Evolutionary conservation across 2,797 vertebrate species (phyloP), one percentile per base, ranked within the genome.

Genomic region (Silurus lanzhouensis): DNA sequence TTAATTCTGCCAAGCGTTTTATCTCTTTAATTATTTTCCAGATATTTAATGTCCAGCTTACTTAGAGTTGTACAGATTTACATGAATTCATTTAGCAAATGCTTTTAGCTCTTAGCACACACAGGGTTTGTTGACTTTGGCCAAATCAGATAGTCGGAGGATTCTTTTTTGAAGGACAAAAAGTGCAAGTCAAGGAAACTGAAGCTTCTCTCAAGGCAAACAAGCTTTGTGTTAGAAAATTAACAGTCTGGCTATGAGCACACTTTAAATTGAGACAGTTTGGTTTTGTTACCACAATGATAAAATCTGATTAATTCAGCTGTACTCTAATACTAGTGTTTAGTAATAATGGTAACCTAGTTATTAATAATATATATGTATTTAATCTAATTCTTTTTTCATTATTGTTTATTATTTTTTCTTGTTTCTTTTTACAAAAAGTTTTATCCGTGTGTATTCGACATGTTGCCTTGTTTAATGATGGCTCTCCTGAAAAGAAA

Each of bases 121-220:
- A n/a, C 70, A 48, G 44, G 5, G 10, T 48, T 31, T 76, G 52
- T 20, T 57, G 74, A 31, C 74, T 57, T 76, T 76, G 74, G 52
- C 25, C 25, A 27, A 58, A 31, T 58, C 74, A 57, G 17, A 75
- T 75, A 55, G 22, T 25, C 48, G 15, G 48, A 75, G 71, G 48
- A 6, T 75, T 72, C 52, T 74, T 74, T 48, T 74, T 55, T 46
- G 0, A 55, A 75, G 72, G 48, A 75, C 72, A 55, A 8, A 9
- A 57, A 58, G 74, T 76, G 52, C 74, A 76, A 57, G 74, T 10
- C 17, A 27, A 76, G 52, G 74, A 76, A 55, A 75, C 48, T 27
- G 48, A 46, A 75, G 72, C 31, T 74, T 72, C 20, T 72, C 20
- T 72, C 5, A 48, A 48, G 70, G 19, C 70, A 48, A 74, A 74